These are phyloP conservation scores for Stratiomys singularior DNA, from an alignment of 2,888 invertebrate genomes.

Conservation along the genomic window DNA sequence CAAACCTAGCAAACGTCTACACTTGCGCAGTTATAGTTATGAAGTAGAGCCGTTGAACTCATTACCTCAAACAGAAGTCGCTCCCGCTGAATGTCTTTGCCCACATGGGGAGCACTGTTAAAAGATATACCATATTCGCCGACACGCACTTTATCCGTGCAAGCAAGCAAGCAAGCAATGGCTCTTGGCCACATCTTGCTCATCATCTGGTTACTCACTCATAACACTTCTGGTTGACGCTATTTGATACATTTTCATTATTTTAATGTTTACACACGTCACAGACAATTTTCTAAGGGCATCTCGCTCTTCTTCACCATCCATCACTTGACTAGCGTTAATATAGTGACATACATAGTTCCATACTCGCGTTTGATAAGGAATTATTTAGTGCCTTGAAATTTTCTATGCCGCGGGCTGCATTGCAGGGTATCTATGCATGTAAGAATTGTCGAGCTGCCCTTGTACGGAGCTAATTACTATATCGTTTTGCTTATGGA, in stretches of 20 bases:
- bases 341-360: background rate
- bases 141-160: background rate
- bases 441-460: background rate
- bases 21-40: too few species aligned
- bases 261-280: background rate
- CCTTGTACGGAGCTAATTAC: background rate
- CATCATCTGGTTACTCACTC: background rate
- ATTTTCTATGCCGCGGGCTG: background rate
- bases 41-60: too few species aligned
- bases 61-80: too few species aligned
- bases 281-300: background rate
- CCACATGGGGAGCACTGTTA: background rate
- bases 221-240: background rate
- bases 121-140: background rate
- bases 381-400: background rate
- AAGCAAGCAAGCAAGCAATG: background rate
- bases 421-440: background rate
- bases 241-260: background rate
- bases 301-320: too few species aligned
- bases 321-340: too few species aligned
- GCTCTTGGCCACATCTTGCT: background rate
- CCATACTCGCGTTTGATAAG: background rate
- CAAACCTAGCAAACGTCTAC: too few species aligned
- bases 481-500: background rate
- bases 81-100: too few species aligned